Evolutionary conservation across 2,113 vertebrate species (phyloP), one percentile per base, ranked within the genome.

Genomic region (Alosa alosa): DNA sequence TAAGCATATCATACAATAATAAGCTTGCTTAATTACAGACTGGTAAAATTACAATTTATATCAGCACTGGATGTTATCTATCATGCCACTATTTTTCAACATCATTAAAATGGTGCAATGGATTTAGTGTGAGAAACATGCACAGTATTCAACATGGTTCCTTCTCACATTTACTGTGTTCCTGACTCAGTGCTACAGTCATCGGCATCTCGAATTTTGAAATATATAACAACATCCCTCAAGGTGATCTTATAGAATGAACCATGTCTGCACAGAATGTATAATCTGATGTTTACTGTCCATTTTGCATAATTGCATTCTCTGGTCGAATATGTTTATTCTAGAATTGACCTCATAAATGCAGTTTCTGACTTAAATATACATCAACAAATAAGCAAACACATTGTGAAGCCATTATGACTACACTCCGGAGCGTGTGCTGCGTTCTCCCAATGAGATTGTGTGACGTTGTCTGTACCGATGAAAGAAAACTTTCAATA

Each of bases 291-390:
- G 72, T 78, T 78, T 78, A 39, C 72, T 17, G 31, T 78, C 31
- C 72, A 39, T 78, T 78, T 78, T 78, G 72, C 72, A 78, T 78
- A 78, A 78, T 78, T 36, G 72, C 72, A 39, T 39, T 78, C 10
- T 13, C 15, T 78, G 31, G 36, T 78, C 72, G 10, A 39, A 39
- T 36, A 78, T 78, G 72, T 78, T 78, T 39, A 78, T 13, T 78
- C 31, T 78, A 15, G 72, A 10, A 39, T 18, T 78, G 72, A 78
- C 72, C 72, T 39, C 31, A 75, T 13, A 75, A 36, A 36, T 31
- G 13, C 9, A 41, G 72, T 78, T 10, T 72, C 64, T 78, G 72
- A 39, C 72, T 78, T 39, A 39, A 78, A 78, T 78, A 17, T 17
- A 75, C 68, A 75, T 75, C 68, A 78, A 3, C 72, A 78, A 78